Evolutionary conservation across 1,140 invertebrate species (phyloP), one percentile per base, ranked within the genome.

Genomic region (Rhizoglyphus robini): DNA sequence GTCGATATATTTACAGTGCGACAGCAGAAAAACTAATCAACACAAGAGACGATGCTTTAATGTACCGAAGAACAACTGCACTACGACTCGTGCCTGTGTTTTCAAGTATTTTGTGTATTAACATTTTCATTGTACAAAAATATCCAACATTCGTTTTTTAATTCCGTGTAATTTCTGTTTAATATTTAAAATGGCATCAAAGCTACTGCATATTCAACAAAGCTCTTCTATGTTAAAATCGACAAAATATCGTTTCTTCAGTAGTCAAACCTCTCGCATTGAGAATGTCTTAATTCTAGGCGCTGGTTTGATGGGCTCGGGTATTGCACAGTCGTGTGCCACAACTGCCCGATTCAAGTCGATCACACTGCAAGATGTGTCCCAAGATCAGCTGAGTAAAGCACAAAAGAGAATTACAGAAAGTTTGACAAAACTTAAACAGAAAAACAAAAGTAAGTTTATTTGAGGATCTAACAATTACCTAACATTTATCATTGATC

Each of bases 201-300:
- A 41, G 8, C 8, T 41, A 41, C 36, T 41, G 36, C 36, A 11
- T 41, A 41, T n/a, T n/a, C n/a, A n/a, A n/a, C n/a, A 41, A 41
- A 11, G 8, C 36, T 11, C 8, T 41, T 41, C 18, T 41, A 41
- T 18, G 36, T 41, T 41, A 18, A 41, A 11, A 8, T 11, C 8
- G 36, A 41, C 8, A 11, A 8, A 41, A 41, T 8, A 11, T 41
- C 36, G 36, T 11, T 41, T 41, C 36, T 54, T 54, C 41, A 15
- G 15, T 60, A 46, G 58, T 46, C 15, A 27, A 18, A 27, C 5
- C 8, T 46, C 61, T 46, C 61, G 61, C 4, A 84, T 91, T 58
- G 88, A 88, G 74, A 83, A 88, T 80, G 83, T 92, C 30, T 87
- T 86, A 13, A 81, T 93, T 47, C 84, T 93, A 69, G 90, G 90